Base-by-base conservation (phyloP, 2,797 vertebrate species). In the Monodelphis domestica region DNA sequence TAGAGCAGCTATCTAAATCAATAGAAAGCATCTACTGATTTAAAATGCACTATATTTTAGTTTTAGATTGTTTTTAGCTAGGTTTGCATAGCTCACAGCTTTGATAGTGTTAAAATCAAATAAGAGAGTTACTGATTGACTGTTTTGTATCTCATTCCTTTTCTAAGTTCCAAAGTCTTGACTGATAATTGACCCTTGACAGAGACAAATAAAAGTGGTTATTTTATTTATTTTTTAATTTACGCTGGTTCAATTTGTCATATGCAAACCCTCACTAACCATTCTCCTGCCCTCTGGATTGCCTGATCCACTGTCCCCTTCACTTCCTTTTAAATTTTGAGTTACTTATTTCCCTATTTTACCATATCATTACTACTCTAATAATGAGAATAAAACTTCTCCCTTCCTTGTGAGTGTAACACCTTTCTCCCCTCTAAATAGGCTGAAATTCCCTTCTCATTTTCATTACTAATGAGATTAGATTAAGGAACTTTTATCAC, bases 181-280 rank as follows among this genome's bases (percentile, higher is more conserved):
- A 70, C 56, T 93, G 55, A 88, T 56, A 30, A 92, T 38, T n/a
- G 24, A 84, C 70, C 45, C 70, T 84, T 50, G 14, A 84, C 38
- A 50, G 38, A 50, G 10, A 50, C 21, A 70, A 84, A 33, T 84
- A 24, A 24, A 15, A 33, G 24, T 3, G 50, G 59, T 53, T 53
- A 26, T 54, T 91, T 87, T 90, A 50, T 21, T 94, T 94, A 94
- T 94, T n/a, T 87, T 94, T 96, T 53, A 95, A 89, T 9, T 91
- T 93, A 52, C 84, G 7, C 59, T 38, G 33, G 33, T 15, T 38
- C 59, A n/a, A 6, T 84, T 84, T 84, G 38, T 45, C 38, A 84
- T 84, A 50, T 50, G 38, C 38, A 84, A 96, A 12, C 59, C 33
- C 33, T 95, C 87, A 56, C 51, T 93, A 59, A 14, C 95, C 33